Evolutionary conservation across 2,797 vertebrate genomes (phyloP).

Genomic region (Hydrophis major): DNA sequence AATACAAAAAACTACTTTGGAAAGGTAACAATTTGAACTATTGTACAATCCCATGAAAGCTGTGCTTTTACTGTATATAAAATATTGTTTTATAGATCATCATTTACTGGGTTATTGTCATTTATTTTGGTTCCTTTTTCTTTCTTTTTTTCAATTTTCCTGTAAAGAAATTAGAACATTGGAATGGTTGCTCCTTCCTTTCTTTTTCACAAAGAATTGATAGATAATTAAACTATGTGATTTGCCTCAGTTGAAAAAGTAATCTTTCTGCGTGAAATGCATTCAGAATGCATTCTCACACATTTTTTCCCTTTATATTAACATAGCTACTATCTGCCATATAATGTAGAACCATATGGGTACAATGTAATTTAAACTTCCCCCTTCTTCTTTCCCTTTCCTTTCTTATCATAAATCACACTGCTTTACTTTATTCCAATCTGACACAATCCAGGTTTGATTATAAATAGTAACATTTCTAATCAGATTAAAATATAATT

Average conservation of each 20-base stretch:
- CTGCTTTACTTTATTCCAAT: background rate
- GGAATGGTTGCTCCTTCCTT: background rate
- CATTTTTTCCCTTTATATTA: background rate
- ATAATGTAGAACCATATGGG: background rate
- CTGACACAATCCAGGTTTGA: background rate
- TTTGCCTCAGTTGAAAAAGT: background rate
- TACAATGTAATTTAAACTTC: background rate
- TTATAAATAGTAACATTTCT: background rate
- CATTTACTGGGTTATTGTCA: background rate
- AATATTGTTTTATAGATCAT: background rate
- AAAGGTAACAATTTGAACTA: background rate
- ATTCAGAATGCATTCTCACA: background rate
- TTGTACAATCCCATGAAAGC: background rate
- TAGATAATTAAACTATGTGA: background rate
- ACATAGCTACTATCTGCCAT: background rate
- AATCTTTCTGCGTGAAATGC: background rate
- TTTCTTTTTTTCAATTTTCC: background rate
- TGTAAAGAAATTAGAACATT: background rate
- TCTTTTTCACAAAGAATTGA: background rate
- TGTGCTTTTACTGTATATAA: background rate
- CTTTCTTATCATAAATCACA: background rate
- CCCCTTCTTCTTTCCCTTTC: background rate
- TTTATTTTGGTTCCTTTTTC: background rate
- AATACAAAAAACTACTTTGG: background rate
- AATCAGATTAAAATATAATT: background rate